phyloP scores from a whole-genome alignment of 2,888 invertebrate genomes.

The Erpobdella octoculata region DNA sequence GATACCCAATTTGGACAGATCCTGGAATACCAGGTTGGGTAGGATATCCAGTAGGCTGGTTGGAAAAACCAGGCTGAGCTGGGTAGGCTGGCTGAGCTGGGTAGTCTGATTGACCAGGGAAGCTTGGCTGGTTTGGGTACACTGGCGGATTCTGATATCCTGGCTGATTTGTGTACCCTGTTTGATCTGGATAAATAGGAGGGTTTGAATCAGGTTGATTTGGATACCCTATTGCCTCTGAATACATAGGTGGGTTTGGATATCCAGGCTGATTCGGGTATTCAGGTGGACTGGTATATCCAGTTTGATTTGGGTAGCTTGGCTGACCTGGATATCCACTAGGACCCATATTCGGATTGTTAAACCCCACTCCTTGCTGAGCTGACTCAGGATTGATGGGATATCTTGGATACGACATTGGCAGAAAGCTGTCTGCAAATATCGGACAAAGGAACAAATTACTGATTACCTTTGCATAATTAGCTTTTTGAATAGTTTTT shows the following conservation, averaged over 20 bases:
- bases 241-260: neutral
- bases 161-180: slow-evolving; percentile 8
- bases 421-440: neutral
- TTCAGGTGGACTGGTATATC: neutral
- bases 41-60: neutral
- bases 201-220: neutral
- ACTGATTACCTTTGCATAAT: no score
- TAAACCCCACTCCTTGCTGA: neutral
- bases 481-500: no score
- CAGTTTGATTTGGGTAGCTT: neutral
- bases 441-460: no score
- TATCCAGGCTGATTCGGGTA: slow-evolving; percentile 8
- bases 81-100: neutral
- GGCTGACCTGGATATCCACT: neutral
- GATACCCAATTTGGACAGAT: no score
- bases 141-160: neutral
- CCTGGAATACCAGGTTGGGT: slow-evolving; percentile 8
- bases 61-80: neutral
- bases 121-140: neutral
- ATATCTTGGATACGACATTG: neutral
- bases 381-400: neutral
- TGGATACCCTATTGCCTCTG: neutral
- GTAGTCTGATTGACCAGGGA: slow-evolving; percentile 5
- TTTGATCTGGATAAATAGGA: slow-evolving; percentile 7
- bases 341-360: neutral